Base-by-base conservation (phyloP, 2,113 vertebrate genomes). In the Peromyscus californicus region DNA sequence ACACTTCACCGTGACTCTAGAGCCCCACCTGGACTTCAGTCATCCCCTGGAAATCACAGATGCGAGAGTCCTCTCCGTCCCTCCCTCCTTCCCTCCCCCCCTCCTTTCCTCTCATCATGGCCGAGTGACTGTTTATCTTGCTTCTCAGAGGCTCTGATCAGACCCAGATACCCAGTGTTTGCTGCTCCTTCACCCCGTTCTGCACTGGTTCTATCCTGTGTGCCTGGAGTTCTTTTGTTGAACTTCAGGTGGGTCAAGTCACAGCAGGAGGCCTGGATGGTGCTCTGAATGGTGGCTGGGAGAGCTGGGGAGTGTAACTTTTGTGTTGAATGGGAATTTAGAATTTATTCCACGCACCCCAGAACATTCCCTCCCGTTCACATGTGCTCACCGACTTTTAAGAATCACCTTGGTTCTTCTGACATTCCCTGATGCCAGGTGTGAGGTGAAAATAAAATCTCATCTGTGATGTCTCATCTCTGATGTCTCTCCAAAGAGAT, bases 281-380 rank as follows among this genome's bases (percentile, higher is more conserved):
- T 15, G 42, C 76, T 76, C 87, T 9, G n/a, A n/a, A n/a, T n/a
- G n/a, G n/a, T 0, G 8, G 80, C 69, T 92, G 22, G 70, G 63
- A 78, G n/a, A 63, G 82, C 33, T n/a, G 7, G 4, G 16, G 16
- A 78, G 11, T 75, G 85, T 67, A 6, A 12, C 65, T 13, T 61
- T 24, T 9, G 45, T 63, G 31, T 36, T 90, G 70, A 94, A 85
- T 15, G 59, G 89, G 93, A 94, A 48, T 86, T 82, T 61, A 91
- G 92, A 92, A 31, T 78, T 96, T 96, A 91, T 95, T 93, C 84
- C n/a, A n/a, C n/a, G n/a, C n/a, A n/a, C n/a, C n/a, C n/a, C 95
- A 88, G 92, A 87, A 89, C 61, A 75, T 70, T 24, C 80, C 91
- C 97, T 87, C 65, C 95, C 90, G 88, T 75, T 96, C 82, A 67